These are phyloP conservation scores for Muschampia plurimacula DNA, from an alignment of 2,888 invertebrate genomes.

Conservation along the genomic window DNA sequence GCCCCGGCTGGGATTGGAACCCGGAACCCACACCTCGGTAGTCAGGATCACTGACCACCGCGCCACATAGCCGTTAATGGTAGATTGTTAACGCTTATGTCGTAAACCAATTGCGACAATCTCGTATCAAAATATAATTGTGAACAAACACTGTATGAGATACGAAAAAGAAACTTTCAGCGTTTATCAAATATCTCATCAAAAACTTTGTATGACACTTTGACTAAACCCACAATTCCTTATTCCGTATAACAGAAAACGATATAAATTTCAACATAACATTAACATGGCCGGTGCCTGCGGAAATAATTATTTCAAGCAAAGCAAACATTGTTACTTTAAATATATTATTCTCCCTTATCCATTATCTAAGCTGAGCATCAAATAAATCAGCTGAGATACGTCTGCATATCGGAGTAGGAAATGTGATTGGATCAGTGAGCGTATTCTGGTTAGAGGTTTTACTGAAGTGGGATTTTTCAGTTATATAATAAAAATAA, in stretches of 20 bases:
- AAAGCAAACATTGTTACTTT: conserved; percentile 45
- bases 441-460: conserved; percentile 12
- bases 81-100: too few species aligned
- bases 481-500: neutral
- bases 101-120: too few species aligned
- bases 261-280: conserved; percentile 76
- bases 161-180: neutral
- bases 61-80: too few species aligned
- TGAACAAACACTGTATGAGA: neutral
- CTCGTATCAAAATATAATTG: too few species aligned
- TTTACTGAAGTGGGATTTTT: conserved; percentile 24
- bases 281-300: conserved; percentile 54
- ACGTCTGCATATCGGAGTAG: conserved; percentile 26
- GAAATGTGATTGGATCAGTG: conserved; percentile 24
- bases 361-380: conserved; percentile 31
- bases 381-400: conserved; percentile 36
- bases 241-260: conserved; percentile 52
- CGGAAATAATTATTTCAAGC: conserved; percentile 47
- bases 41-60: too few species aligned
- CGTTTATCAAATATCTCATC: neutral
- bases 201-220: neutral
- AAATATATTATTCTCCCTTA: conserved; percentile 33
- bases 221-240: conserved; percentile 23
- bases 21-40: too few species aligned
- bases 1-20: too few species aligned